Evolutionary conservation across 2,888 invertebrate species (phyloP).

Genomic region (Drosophila koepferae): DNA sequence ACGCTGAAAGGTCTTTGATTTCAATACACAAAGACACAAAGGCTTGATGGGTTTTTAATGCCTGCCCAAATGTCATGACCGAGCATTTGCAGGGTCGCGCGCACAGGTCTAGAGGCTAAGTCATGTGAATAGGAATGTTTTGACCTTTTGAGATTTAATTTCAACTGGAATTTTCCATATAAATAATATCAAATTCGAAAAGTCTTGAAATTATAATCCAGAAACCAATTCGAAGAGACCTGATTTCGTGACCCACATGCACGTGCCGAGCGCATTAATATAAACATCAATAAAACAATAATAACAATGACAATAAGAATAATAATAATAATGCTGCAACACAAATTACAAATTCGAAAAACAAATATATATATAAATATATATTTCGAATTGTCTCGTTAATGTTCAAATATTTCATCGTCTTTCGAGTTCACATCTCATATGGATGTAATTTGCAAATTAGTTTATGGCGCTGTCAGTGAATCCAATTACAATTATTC

Average conservation of each 20-base stretch:
- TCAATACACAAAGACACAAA: conserved; percentile 36
- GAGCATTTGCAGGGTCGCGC: conserved; percentile 68
- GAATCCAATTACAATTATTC: conserved; percentile 41
- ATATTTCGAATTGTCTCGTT: conserved; percentile 13
- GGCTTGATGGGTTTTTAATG: conserved; percentile 72
- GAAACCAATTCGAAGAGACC: conserved; percentile 14
- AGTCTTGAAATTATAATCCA: not conserved
- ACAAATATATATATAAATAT: not conserved
- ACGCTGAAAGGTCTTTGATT: conserved; percentile 61
- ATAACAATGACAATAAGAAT: not conserved
- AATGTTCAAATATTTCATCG: not conserved
- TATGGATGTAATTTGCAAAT: conserved; percentile 51
- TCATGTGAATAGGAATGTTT: conserved; percentile 30
- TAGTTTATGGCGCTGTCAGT: conserved; percentile 66
- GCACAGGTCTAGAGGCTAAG: conserved; percentile 15
- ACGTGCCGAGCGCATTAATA: conserved; percentile 22
- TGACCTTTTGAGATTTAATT: conserved; percentile 15
- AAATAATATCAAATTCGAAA: not conserved
- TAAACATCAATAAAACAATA: conserved; percentile 8
- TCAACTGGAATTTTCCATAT: conserved; percentile 1
- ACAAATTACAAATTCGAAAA: not conserved
- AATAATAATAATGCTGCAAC: not conserved
- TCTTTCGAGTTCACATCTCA: conserved; percentile 29
- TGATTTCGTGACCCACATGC: conserved; percentile 43
- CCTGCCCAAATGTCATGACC: conserved; percentile 72